Conservation (phyloP, 2,113 vertebrate genomes). For the Rallus limicola region DNA sequence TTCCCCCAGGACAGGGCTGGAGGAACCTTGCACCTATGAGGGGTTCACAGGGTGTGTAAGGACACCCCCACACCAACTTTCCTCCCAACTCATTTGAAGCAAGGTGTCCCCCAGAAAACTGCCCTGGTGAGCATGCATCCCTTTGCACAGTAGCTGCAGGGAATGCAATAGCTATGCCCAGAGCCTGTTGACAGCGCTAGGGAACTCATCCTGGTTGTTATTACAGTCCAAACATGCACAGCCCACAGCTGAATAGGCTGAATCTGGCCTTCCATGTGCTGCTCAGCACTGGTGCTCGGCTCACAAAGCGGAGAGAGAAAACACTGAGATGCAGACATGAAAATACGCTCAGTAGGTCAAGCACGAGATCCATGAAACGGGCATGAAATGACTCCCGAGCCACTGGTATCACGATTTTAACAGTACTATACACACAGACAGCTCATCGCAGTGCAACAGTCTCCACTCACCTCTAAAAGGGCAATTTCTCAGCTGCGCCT, state of each 20-base stretch:
- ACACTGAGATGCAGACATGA: background rate
- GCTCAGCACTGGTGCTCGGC: accelerated
- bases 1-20: background rate
- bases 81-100: accelerated
- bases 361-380: background rate
- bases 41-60: background rate
- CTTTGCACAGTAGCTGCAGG: accelerated
- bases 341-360: background rate
- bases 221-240: background rate
- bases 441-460: accelerated
- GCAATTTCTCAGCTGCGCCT: background rate
- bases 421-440: background rate
- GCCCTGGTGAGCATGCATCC: background rate
- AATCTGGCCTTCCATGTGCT: accelerated
- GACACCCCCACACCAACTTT: accelerated
- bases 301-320: background rate
- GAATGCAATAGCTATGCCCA: accelerated
- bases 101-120: background rate
- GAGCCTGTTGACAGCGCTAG: background rate
- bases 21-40: too few species aligned
- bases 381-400: background rate
- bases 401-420: accelerated
- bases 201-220: background rate
- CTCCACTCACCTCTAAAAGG: background rate
- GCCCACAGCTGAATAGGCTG: background rate